Evolutionary conservation across 2,797 vertebrate genomes (phyloP).

Genomic region (Cyprinella venusta): DNA sequence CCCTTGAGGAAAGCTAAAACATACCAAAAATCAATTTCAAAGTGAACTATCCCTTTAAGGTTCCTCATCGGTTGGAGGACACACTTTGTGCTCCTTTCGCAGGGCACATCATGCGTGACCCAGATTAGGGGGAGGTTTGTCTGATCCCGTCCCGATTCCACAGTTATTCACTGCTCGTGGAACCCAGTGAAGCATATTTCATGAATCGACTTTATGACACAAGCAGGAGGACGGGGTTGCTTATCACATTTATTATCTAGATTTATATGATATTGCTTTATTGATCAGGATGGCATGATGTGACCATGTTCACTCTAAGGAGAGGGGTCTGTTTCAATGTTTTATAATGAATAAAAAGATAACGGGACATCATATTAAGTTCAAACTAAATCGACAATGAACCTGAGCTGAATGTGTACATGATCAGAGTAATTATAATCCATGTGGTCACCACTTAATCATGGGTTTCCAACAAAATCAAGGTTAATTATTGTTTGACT

Average conservation of each 20-base stretch:
- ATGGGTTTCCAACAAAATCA: neutral
- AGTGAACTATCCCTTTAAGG: neutral
- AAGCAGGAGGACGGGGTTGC: slow-evolving; percentile 12
- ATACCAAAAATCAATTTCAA: too few species aligned
- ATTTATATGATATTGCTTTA: slow-evolving; percentile 40
- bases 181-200: slow-evolving; percentile 23
- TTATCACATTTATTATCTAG: slow-evolving; percentile 43
- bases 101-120: slow-evolving; percentile 9
- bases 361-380: neutral
- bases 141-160: slow-evolving; percentile 7
- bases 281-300: slow-evolving; percentile 26
- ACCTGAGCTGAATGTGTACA: neutral
- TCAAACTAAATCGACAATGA: neutral
- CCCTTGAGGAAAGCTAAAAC: too few species aligned
- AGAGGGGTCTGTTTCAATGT: slow-evolving; percentile 27
- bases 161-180: neutral
- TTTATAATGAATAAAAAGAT: slow-evolving; percentile 8
- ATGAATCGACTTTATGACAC: slow-evolving; percentile 27
- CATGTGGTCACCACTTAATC: neutral
- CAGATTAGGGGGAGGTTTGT: slow-evolving; percentile 42
- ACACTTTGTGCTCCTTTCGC: neutral
- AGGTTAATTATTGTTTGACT: slow-evolving; percentile 9
- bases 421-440: slow-evolving; percentile 7
- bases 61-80: slow-evolving; percentile 1
- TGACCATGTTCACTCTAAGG: neutral